Base-by-base conservation (phyloP, 2,888 invertebrate species). In the Drosophila bunnanda region DNA sequence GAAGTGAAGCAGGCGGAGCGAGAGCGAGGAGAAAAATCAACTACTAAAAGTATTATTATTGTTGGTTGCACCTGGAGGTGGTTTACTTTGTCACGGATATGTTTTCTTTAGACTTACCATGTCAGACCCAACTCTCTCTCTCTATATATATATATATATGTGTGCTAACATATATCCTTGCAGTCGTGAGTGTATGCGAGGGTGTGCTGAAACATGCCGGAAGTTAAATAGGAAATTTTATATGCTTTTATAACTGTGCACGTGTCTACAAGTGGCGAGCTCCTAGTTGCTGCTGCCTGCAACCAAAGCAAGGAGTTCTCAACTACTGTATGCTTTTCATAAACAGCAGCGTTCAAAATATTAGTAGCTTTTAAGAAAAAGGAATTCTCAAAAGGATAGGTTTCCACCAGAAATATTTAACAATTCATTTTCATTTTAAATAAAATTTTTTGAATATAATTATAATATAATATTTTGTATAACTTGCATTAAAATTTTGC, bases 201-300 rank as follows among this genome's bases (percentile, higher is more conserved):
- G 53, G 53, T 75, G 58, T 67, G 70, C 64, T 48, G 67, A 60
- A 74, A 73, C 70, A 76, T 80, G 89, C 85, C 89, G 86, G 86
- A 86, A 86, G 86, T 85, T 84, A 85, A 88, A 85, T 85, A 82
- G 80, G 82, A 88, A 89, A 86, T 86, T 88, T 84, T 78, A 86
- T 89, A 89, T 78, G 89, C 89, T 89, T 87, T 89, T 87, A 87
- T 89, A 89, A 75, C 79, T 89, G 89, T 73, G 86, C 80, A 78
- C 87, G 83, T 80, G 83, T 76, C 83, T 78, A 78, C 86, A 88
- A 88, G 80, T 78, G 61, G 32, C 69, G 28, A 55, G 73, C 73
- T 56, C 52, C 43, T 52, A 56, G 65, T 48, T 65, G 38, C 22
- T 52, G 28, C 38, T 53, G 34, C 44, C 64, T 61, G 65, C 70